These are phyloP conservation scores for Pterophyllum scalare DNA, from an alignment of 2,113 vertebrate species.

Conservation along the genomic window DNA sequence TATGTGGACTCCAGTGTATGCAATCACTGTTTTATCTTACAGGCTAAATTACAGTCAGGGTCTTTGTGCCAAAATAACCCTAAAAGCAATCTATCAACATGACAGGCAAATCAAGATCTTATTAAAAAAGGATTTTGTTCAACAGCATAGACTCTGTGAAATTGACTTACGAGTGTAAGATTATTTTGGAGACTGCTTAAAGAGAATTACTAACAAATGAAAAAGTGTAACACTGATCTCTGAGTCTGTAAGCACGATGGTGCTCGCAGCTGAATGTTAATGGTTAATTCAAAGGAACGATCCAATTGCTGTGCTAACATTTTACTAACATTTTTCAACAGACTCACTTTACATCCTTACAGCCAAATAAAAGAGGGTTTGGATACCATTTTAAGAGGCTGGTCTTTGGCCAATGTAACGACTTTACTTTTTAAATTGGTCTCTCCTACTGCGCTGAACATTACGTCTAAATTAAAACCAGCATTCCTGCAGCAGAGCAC, in stretches of 20 bases:
- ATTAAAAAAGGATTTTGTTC: neutral
- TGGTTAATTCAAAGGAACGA: neutral
- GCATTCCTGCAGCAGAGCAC: slow-evolving; percentile 1
- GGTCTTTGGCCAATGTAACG: neutral
- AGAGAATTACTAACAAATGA: neutral
- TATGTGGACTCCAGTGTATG: neutral
- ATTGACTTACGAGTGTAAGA: too few species aligned
- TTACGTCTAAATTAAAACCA: neutral
- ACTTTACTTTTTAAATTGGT: neutral
- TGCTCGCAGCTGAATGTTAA: neutral
- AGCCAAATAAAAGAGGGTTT: neutral
- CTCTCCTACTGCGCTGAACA: neutral
- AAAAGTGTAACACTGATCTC: neutral
- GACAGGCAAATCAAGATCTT: neutral
- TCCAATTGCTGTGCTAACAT: neutral
- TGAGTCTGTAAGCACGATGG: neutral
- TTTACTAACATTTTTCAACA: neutral
- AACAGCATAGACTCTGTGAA: neutral
- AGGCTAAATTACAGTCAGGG: neutral
- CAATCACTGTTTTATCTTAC: neutral
- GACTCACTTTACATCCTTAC: neutral
- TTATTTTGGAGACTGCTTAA: neutral
- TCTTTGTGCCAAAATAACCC: neutral
- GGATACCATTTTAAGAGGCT: neutral
- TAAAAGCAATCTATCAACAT: too few species aligned